These are phyloP conservation scores for Portunus trituberculatus DNA, from an alignment of 1,140 invertebrate genomes.

Conservation along the genomic window DNA sequence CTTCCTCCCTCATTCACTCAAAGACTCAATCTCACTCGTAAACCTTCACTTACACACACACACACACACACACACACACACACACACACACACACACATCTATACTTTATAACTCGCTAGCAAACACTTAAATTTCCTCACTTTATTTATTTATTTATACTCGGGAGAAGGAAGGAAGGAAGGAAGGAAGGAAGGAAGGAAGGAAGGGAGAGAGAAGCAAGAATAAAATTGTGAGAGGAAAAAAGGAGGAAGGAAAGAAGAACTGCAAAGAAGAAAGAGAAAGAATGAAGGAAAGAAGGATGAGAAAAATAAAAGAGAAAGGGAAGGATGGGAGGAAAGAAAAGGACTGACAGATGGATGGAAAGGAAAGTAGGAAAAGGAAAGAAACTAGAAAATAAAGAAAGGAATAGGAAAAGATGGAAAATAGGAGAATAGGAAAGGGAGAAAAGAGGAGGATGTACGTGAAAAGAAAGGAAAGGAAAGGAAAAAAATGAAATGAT, in stretches of 20 bases:
- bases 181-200: neutral
- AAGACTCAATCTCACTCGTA: neutral
- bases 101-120: neutral
- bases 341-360: neutral
- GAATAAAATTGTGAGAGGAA: neutral
- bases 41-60: neutral
- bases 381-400: neutral
- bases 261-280: neutral
- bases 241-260: neutral
- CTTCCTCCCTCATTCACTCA: neutral
- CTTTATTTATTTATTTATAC: no score
- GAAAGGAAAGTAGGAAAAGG: conserved; percentile 23
- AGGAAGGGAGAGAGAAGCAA: neutral
- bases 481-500: neutral
- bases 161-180: neutral
- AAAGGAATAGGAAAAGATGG: neutral
- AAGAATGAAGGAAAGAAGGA: neutral
- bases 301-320: neutral
- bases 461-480: neutral
- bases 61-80: conserved; percentile 21
- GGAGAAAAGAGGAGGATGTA: neutral
- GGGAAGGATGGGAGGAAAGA: neutral
- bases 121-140: neutral
- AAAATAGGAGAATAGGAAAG: neutral
- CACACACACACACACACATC: conserved; percentile 5